Conservation (phyloP, 2,888 invertebrate genomes). For the Microplitis deprimator region DNA sequence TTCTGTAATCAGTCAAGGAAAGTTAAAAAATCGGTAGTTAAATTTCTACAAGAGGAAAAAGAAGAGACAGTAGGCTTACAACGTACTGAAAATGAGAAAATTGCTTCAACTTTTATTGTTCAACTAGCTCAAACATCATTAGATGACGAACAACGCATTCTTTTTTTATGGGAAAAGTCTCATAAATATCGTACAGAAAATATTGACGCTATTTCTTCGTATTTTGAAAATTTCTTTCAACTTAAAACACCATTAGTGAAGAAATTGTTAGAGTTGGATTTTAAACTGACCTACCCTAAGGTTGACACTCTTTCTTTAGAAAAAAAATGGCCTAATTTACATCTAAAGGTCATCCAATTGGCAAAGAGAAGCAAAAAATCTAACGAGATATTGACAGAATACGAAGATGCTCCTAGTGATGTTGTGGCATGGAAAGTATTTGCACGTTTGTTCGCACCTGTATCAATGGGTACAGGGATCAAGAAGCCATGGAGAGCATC, state of each 20-base stretch:
- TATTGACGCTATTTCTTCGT: neutral
- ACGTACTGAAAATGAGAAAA: too few relatives aligned
- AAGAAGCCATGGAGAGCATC: too few relatives aligned
- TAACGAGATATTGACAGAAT: conserved; percentile 1
- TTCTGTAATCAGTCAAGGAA: conserved; percentile 8
- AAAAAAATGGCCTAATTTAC: too few relatives aligned
- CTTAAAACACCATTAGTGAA: conserved; percentile 6
- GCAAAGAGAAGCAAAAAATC: neutral
- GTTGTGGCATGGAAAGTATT: conserved; percentile 4
- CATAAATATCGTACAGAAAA: conserved; percentile 1
- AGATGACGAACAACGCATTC: too few relatives aligned
- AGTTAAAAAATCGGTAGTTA: neutral
- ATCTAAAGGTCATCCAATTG: conserved; percentile 1
- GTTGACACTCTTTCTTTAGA: too few relatives aligned
- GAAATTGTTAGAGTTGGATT: too few relatives aligned
- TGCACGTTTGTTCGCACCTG: conserved; percentile 11
- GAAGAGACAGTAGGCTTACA: too few relatives aligned
- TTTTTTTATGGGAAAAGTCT: neutral
- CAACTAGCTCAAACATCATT: too few relatives aligned
- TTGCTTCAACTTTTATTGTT: too few relatives aligned
- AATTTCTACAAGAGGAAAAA: conserved; percentile 6
- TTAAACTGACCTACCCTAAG: too few relatives aligned
- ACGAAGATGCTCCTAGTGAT: conserved; percentile 5
- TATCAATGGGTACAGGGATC: conserved; percentile 16
- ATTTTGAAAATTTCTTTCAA: conserved; percentile 4